These are phyloP conservation scores for Calcarius lapponicus DNA, from an alignment of 2,797 vertebrate genomes.

Conservation along the genomic window DNA sequence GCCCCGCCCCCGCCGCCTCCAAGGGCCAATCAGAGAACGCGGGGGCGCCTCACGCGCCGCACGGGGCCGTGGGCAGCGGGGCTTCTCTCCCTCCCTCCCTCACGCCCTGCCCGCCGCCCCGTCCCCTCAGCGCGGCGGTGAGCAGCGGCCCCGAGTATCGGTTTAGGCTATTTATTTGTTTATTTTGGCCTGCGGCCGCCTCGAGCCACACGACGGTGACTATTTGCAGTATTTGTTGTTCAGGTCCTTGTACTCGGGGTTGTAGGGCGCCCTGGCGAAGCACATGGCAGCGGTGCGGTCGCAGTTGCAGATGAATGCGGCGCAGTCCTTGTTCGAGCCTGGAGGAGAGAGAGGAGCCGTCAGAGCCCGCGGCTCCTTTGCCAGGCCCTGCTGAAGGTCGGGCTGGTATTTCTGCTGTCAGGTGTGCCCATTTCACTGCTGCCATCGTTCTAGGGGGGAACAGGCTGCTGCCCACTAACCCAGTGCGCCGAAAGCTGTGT, in stretches of 20 bases:
- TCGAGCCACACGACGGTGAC: fast-evolving
- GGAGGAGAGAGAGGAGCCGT: not conserved
- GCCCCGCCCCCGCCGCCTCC: not conserved
- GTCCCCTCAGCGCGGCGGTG: fast-evolving
- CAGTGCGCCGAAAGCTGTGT: not conserved
- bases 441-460: fast-evolving
- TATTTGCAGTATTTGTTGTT: conserved; percentile 47
- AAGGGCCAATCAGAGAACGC: not conserved
- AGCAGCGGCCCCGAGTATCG: fast-evolving
- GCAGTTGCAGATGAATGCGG: conserved; percentile 83
- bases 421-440: fast-evolving
- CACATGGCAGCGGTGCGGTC: conserved; percentile 81
- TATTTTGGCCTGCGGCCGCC: not conserved
- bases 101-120: fast-evolving
- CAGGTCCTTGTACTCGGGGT: not conserved
- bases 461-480: fast-evolving
- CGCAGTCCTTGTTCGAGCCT: conserved; percentile 76
- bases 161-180: not conserved
- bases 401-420: not conserved
- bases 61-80: fast-evolving
- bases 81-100: fast-evolving
- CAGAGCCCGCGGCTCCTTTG: not conserved
- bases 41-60: fast-evolving
- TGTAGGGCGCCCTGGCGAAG: conserved; percentile 75
- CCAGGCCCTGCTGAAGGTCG: not conserved